Evolutionary conservation across 2,797 vertebrate genomes (phyloP).

Genomic region (Triplophysa yarkandensis): DNA sequence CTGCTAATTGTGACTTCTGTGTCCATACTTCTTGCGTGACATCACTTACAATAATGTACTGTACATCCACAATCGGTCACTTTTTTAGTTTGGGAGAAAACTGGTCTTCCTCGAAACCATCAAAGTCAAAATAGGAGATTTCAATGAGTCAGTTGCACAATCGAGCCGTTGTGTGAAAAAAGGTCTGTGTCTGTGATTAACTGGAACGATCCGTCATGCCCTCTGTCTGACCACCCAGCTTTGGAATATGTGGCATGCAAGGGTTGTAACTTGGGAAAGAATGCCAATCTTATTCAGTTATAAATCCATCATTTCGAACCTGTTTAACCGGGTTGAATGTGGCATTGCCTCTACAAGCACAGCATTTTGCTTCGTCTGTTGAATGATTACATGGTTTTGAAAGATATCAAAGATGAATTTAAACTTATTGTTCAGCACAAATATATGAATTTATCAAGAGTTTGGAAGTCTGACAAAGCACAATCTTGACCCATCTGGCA

Average conservation of each 20-base stretch:
- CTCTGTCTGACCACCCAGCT: slow-evolving; percentile 27
- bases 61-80: slow-evolving; percentile 22
- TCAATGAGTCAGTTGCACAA: slow-evolving; percentile 32
- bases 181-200: slow-evolving; percentile 16
- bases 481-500: no score
- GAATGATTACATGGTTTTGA: no score
- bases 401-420: no score
- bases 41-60: slow-evolving; percentile 32
- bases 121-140: slow-evolving; percentile 14
- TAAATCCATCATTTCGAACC: not conserved
- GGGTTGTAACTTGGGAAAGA: slow-evolving; percentile 17
- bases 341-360: no score
- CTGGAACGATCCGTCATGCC: slow-evolving; percentile 5
- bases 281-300: slow-evolving; percentile 1
- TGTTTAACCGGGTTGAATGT: not conserved
- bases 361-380: no score
- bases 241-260: slow-evolving; percentile 32
- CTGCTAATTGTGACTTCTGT: slow-evolving; percentile 20
- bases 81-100: slow-evolving; percentile 40
- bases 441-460: no score
- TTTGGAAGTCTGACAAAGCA: no score
- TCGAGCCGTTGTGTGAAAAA: slow-evolving; percentile 19
- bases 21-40: slow-evolving; percentile 44
- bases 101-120: slow-evolving; percentile 34
- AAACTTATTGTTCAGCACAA: no score